phyloP scores from a whole-genome alignment of 37 sponge, comb jelly and placozoan species.

The Agelas oroides region DNA sequence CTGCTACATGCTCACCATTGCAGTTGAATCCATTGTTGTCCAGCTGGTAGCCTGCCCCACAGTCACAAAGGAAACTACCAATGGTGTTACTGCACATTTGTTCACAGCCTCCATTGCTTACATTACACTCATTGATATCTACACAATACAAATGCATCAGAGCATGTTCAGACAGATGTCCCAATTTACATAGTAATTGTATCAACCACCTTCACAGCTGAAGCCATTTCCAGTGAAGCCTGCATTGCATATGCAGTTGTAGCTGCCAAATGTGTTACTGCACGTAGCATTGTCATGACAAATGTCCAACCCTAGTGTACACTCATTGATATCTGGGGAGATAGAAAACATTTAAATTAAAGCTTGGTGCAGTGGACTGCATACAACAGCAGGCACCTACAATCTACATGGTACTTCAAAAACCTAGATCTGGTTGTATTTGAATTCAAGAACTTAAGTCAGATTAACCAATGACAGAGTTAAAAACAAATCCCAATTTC shows the following conservation, averaged over 20 bases:
- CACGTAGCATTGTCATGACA: conserved; percentile 30
- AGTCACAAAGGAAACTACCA: conserved; percentile 19
- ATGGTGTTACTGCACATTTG: conserved; percentile 39
- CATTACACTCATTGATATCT: conserved; percentile 62
- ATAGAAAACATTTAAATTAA: neutral
- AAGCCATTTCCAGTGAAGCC: conserved; percentile 33
- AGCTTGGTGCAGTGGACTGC: neutral
- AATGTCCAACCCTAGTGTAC: neutral
- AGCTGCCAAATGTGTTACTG: conserved; percentile 19
- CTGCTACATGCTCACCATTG: conserved; percentile 4
- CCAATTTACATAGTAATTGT: too few species aligned
- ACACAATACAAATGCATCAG: neutral
- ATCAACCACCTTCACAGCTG: conserved; percentile 6
- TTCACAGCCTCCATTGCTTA: conserved; percentile 50
- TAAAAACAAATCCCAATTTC: too few species aligned
- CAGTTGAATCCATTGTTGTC: conserved; percentile 7
- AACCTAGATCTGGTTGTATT: too few species aligned
- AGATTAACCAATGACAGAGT: too few species aligned
- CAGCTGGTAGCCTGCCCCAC: conserved; percentile 33
- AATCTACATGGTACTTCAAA: too few species aligned
- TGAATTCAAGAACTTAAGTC: too few species aligned
- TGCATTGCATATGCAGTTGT: conserved; percentile 17
- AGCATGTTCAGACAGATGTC: too few species aligned
- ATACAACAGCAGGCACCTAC: neutral
- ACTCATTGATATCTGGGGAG: conserved; percentile 18